Conservation (phyloP, 1,140 invertebrate species). For the Epicauta chinensis region DNA sequence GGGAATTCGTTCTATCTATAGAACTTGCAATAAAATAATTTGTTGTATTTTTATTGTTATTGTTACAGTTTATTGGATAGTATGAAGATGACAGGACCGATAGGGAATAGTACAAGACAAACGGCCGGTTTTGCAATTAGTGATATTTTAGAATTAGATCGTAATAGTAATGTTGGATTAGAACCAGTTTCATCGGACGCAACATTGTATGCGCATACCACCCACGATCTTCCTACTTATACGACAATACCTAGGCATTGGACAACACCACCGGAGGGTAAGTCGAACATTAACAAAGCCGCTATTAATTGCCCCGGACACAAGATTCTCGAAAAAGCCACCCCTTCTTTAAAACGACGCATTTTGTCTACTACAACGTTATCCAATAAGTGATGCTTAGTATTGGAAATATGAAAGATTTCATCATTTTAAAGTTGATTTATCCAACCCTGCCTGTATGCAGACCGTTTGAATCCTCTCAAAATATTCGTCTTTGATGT, state of each 20-base stretch:
- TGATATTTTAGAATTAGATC: constrained; percentile 55
- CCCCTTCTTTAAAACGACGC: no score
- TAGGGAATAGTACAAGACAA: constrained; percentile 33
- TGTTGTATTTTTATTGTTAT: constrained; percentile 21
- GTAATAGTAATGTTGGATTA: constrained; percentile 29
- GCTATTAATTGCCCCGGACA: no score
- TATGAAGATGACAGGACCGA: constrained; percentile 55
- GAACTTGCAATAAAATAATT: no score
- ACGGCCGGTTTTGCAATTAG: constrained; percentile 57
- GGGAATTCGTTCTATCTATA: no score
- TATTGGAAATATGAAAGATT: no score
- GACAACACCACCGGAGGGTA: constrained; percentile 34
- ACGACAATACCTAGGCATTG: constrained; percentile 31
- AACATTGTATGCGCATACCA: constrained; percentile 23
- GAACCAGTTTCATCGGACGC: constrained; percentile 27
- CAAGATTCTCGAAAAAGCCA: no score
- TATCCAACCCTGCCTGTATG: no score
- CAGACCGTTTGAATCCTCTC: no score
- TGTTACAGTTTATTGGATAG: constrained; percentile 55
- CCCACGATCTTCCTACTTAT: constrained; percentile 22
- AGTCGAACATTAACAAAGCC: constrained; percentile 6
- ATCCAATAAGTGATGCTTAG: no score
- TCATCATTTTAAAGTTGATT: no score
- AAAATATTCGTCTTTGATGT: no score
- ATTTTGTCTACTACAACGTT: no score